Evolutionary conservation across 1,140 invertebrate species (phyloP), one percentile per base, ranked within the genome.

Genomic region (Ostrea denselamellosa): DNA sequence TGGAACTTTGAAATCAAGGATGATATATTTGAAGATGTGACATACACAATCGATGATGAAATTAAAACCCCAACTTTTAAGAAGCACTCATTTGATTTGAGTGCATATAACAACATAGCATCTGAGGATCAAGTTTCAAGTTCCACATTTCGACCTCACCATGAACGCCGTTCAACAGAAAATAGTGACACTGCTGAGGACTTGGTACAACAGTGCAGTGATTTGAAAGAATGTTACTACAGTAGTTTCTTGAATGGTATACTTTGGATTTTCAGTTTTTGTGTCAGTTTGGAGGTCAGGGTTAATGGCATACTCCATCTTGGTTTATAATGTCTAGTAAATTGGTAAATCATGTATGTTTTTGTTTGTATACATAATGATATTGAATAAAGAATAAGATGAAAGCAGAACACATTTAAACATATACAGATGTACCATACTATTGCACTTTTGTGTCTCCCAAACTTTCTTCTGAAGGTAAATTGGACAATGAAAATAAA

Each of bases 221-320:
- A 96, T 0, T 89, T 97, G 28, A 95, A 95, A 54, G 95, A 96
- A 56, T 95, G 96, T 2, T 97, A 96, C 94, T 96, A 96, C 65
- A 96, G 96, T 88, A 96, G 96, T 84, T 97, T 97, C 93, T 96
- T 97, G 0, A 95, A 96, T 52, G 96, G 94, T 94, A 90, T 90
- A 84, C 28, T 77, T 65, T 19, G 3, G 17, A 51, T 81, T 81
- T n/a, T 2, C 9, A 34, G 4, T 81, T 5, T 77, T 77, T 77
- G 14, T 81, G 14, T 62, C 56, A 58, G 17, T 62, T 62, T n/a
- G 34, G 34, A 44, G 5, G 34, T 44, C 34, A 1, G 1, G 34
- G 34, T 44, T 44, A 44, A 44, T 5, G 5, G 34, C 5, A 5
- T 44, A 44, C 34, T 44, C 34, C 34, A 44, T 44, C 34, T 44